Percentiles rank a stretch among this genome's conserved stretches.
Conservation (phyloP, 2,888 invertebrate species). For the Oligia strigilis region DNA sequence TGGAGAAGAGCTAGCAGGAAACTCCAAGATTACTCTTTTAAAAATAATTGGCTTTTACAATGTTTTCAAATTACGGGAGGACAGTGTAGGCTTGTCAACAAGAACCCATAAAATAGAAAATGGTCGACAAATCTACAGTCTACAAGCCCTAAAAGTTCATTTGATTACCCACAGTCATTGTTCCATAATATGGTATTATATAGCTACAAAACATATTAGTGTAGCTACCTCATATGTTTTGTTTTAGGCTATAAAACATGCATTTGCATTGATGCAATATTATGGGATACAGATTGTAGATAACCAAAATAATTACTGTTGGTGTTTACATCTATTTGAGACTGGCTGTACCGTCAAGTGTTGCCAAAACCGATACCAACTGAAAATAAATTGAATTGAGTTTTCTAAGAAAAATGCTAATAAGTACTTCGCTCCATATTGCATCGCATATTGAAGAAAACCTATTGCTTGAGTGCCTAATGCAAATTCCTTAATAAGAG, state of each 20-base stretch:
- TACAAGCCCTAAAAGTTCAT: too few relatives aligned
- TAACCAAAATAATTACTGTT: not conserved
- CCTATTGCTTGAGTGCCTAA: conserved; percentile 13
- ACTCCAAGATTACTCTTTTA: too few relatives aligned
- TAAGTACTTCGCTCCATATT: not conserved
- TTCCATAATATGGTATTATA: not conserved
- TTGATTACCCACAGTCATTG: too few relatives aligned
- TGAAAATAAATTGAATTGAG: not conserved
- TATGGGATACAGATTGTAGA: not conserved
- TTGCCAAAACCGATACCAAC: not conserved
- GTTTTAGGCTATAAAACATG: not conserved
- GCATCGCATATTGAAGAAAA: conserved; percentile 2
- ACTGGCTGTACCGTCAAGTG: not conserved
- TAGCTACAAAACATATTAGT: too few relatives aligned
- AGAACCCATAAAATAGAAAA: too few relatives aligned
- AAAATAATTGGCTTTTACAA: too few relatives aligned
- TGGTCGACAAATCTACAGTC: too few relatives aligned
- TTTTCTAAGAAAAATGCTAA: too few relatives aligned
- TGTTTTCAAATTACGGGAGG: too few relatives aligned
- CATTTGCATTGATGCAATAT: not conserved
- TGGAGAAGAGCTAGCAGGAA: too few relatives aligned
- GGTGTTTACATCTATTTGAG: not conserved
- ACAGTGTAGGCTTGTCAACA: too few relatives aligned
- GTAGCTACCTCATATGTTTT: too few relatives aligned
- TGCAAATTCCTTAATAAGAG: conserved; percentile 1